Base-by-base conservation (phyloP, 2,888 invertebrate species). In the Noctuana brunneofusca region DNA sequence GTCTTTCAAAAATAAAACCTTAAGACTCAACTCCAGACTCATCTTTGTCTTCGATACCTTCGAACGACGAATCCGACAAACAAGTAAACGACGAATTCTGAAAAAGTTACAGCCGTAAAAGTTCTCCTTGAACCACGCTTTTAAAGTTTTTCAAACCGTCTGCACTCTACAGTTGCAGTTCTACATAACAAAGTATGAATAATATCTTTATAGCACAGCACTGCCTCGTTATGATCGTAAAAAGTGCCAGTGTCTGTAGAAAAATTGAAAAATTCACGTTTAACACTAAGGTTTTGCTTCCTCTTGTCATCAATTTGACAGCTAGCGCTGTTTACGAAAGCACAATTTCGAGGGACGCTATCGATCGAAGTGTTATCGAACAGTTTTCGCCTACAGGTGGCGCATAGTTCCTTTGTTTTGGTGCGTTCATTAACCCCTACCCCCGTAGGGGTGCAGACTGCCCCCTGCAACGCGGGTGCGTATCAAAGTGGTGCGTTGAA, bases 351-450 rank as follows among this genome's bases (percentile, higher is more conserved):
- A 18, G 54, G 59, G 60, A 59, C 53, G 48, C 9, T 56, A 67
- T 67, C 55, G 57, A 64, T 57, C 35, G 48, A n/a, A 49, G 57
- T 41, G 9, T 49, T 41, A 41, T 49, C 35, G 57, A 22, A 57
- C 65, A 64, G 56, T 62, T 58, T 62, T 60, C 32, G 66, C 69
- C 81, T 79, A 85, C 87, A 86, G 87, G 87, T 83, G 78, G 75
- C 71, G 67, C 63, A 66, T 67, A 70, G 38, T 66, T 69, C 68
- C 77, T 83, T 87, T 89, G 87, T 89, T 88, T 83, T 87, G 83
- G 81, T 82, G 76, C 82, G 87, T 78, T 78, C 88, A 72, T 80
- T 75, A 83, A 89, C 87, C 87, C 69, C 75, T 58, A 64, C 68
- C 69, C 70, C 76, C 74, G 68, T 64, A 59, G 71, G 77, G 82